A percentile compares a stretch with the other conserved stretches of the same genome.
Evolutionary conservation across 2,113 vertebrate genomes (phyloP).

Genomic region (Pedionomus torquatus): DNA sequence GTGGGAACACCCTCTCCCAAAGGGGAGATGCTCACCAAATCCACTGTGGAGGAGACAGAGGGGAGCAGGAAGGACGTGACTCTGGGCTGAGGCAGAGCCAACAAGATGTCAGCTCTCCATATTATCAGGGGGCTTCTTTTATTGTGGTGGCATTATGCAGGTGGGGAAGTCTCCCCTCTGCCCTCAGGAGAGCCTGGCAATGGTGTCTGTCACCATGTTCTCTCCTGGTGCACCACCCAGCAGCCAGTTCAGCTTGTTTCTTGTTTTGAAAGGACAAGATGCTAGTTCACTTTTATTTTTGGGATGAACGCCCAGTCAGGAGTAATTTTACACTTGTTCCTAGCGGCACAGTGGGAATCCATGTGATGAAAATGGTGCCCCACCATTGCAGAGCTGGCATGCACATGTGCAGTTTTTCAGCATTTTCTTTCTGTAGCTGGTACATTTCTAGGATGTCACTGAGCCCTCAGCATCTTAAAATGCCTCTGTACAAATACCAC

Average conservation of each 20-base stretch:
- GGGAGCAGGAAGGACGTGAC: background rate
- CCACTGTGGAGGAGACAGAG: background rate
- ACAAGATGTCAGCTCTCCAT: background rate
- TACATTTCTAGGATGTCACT: background rate
- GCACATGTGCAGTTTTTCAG: background rate
- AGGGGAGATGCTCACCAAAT: background rate
- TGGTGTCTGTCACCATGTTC: fast-evolving
- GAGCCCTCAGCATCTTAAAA: background rate
- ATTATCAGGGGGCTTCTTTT: background rate
- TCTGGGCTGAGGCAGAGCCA: background rate
- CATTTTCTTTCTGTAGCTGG: background rate
- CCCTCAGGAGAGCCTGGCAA: background rate
- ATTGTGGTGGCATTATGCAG: fast-evolving
- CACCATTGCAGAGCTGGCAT: background rate
- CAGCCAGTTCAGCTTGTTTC: background rate
- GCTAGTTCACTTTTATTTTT: background rate
- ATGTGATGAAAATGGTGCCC: background rate
- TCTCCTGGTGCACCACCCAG: background rate
- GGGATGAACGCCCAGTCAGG: background rate
- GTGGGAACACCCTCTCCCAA: background rate
- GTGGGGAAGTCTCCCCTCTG: background rate
- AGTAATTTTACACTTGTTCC: background rate
- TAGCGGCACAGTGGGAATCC: background rate
- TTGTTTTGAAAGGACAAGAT: background rate
- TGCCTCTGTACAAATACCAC: background rate